These are phyloP conservation scores for Calliopsis andreniformis DNA, from an alignment of 1,140 invertebrate species.

Conservation along the genomic window DNA sequence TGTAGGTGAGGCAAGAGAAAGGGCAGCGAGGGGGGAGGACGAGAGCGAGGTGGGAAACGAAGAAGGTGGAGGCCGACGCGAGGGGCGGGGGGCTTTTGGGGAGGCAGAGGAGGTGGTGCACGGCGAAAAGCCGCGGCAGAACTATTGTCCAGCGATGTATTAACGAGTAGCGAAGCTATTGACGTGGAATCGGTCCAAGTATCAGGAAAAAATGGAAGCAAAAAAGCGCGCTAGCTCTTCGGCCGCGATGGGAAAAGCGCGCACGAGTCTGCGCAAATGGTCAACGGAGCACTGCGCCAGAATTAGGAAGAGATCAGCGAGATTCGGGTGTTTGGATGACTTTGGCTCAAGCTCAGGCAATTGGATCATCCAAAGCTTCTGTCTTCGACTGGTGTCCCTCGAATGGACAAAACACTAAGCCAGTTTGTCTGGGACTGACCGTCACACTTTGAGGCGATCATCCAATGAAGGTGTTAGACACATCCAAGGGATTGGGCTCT, in stretches of 20 bases:
- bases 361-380: background rate
- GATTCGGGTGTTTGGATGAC: background rate
- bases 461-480: too few species aligned
- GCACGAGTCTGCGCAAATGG: constrained; percentile 36
- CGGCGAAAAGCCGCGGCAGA: constrained; percentile 61
- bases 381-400: background rate
- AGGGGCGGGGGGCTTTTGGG: background rate
- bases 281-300: constrained; percentile 4
- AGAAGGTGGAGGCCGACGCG: constrained; percentile 20
- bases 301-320: constrained; percentile 22
- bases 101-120: constrained; percentile 14
- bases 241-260: constrained; percentile 50
- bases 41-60: constrained; percentile 26
- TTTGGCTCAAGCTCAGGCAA: too few species aligned
- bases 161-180: constrained; percentile 68
- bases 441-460: too few species aligned
- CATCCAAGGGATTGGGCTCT: too few species aligned
- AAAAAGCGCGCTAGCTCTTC: constrained; percentile 54
- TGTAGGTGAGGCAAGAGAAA: constrained; percentile 36
- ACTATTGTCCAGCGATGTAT: constrained; percentile 69
- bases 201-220: constrained; percentile 46
- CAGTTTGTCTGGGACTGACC: too few species aligned
- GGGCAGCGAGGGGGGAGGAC: constrained; percentile 21
- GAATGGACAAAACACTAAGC: constrained; percentile 22
- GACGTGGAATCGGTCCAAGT: constrained; percentile 64